Conservation (phyloP, 1,140 invertebrate genomes). For the Carcinoscorpius rotundicauda region DNA sequence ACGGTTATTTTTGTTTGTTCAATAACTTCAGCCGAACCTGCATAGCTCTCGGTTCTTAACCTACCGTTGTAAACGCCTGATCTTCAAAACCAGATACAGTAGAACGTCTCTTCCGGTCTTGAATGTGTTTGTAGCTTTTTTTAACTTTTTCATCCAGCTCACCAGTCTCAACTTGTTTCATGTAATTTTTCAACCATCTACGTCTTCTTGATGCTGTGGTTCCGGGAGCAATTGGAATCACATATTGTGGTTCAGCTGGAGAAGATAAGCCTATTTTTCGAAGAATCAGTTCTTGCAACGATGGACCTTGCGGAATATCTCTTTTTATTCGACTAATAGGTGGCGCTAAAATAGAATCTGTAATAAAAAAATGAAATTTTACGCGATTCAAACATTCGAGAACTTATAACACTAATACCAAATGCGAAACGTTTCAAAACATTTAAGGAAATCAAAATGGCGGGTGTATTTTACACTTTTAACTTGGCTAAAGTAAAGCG, state of each 20-base stretch:
- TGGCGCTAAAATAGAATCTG: not conserved
- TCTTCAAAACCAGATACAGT: conserved; percentile 12
- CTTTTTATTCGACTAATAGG: conserved; percentile 1
- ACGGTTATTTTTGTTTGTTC: no score
- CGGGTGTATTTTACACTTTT: no score
- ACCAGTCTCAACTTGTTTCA: conserved; percentile 12
- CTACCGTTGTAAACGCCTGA: conserved; percentile 17
- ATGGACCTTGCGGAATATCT: not conserved
- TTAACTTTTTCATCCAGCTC: conserved; percentile 13
- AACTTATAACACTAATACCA: no score
- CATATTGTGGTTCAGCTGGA: no score
- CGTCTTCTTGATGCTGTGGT: conserved; percentile 13
- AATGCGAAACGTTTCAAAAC: no score
- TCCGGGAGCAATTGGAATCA: conserved; percentile 4
- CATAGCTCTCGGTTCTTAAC: not conserved
- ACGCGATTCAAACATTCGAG: not conserved
- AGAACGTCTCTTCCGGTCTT: conserved; percentile 11
- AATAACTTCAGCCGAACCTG: no score
- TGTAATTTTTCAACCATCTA: conserved; percentile 15
- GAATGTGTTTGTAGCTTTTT: conserved; percentile 5
- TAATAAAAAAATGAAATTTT: not conserved
- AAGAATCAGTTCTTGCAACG: not conserved
- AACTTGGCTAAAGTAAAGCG: not conserved
- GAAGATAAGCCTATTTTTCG: no score
- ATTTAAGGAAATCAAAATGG: no score